These are phyloP conservation scores for Rhagophthalmus giganteus DNA, from an alignment of 2,888 invertebrate genomes.

Conservation along the genomic window DNA sequence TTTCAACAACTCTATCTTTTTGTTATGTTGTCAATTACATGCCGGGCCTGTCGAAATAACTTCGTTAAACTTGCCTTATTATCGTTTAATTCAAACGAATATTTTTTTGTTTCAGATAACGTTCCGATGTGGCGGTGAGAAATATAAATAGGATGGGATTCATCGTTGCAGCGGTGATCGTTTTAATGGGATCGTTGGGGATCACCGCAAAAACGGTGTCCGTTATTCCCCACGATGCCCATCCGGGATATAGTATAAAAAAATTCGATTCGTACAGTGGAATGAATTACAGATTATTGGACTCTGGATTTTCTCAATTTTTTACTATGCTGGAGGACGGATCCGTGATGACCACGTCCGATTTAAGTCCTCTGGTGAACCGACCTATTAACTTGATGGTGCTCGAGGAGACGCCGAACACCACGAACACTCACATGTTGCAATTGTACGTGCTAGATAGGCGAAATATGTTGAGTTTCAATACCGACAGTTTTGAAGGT, in stretches of 20 bases:
- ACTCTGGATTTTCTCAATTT: constrained; percentile 80
- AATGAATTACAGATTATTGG: constrained; percentile 67
- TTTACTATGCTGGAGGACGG: constrained; percentile 88
- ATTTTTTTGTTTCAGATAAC: constrained; percentile 30
- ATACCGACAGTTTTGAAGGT: constrained; percentile 63
- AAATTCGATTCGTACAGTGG: constrained; percentile 69
- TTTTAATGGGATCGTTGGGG: constrained; percentile 36
- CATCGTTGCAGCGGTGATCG: constrained; percentile 40
- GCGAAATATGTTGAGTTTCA: constrained; percentile 78
- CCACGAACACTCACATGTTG: constrained; percentile 77
- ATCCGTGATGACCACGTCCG: constrained; percentile 87
- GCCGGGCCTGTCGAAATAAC: neutral
- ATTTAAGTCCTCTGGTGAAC: constrained; percentile 79
- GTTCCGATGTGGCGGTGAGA: constrained; percentile 44
- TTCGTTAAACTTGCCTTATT: no score
- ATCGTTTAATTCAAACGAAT: neutral
- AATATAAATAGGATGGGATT: constrained; percentile 36
- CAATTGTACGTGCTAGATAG: constrained; percentile 83
- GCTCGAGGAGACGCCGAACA: constrained; percentile 78
- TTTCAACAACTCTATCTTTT: constrained; percentile 3
- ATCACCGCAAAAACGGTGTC: constrained; percentile 51
- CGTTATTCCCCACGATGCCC: constrained; percentile 85
- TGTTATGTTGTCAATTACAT: constrained; percentile 5
- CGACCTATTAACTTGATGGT: constrained; percentile 80
- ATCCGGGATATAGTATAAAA: constrained; percentile 86